Conservation (phyloP, 2,888 invertebrate species). For the Perithous albicinctus region DNA sequence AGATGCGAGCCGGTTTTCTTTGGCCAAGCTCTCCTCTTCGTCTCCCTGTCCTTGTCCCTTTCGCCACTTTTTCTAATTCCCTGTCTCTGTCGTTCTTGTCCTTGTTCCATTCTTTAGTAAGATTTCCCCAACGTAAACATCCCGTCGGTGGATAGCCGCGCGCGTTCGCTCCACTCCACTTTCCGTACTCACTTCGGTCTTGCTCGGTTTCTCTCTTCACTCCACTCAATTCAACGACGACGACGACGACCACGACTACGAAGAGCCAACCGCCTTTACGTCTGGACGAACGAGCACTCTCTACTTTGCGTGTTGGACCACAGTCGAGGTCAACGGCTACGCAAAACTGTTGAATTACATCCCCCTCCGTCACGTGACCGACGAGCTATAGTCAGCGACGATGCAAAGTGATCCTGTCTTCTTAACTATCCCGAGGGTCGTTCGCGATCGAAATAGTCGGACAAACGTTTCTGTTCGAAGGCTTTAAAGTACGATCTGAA, state of each 20-base stretch:
- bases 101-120: slow-evolving; percentile 77
- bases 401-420: slow-evolving; percentile 27
- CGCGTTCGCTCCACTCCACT: slow-evolving; percentile 67
- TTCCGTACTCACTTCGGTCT: slow-evolving; percentile 62
- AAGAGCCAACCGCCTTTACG: slow-evolving; percentile 59
- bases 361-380: slow-evolving; percentile 12
- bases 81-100: slow-evolving; percentile 47
- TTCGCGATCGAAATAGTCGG: slow-evolving; percentile 1
- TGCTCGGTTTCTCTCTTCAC: slow-evolving; percentile 56
- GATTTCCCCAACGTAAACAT: slow-evolving; percentile 84
- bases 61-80: slow-evolving; percentile 40
- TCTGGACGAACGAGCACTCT: slow-evolving; percentile 48
- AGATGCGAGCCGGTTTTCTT: slow-evolving; percentile 77
- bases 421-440: slow-evolving; percentile 22
- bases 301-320: slow-evolving; percentile 57
- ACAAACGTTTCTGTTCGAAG: not conserved
- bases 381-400: slow-evolving; percentile 11
- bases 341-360: slow-evolving; percentile 60
- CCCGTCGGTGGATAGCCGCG: slow-evolving; percentile 62
- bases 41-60: slow-evolving; percentile 40
- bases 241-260: slow-evolving; percentile 28
- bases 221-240: slow-evolving; percentile 70
- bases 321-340: slow-evolving; percentile 63
- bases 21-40: slow-evolving; percentile 56
- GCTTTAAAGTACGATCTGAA: not conserved